Conservation (phyloP, 2,888 invertebrate genomes). For the Ophion ellenae region DNA sequence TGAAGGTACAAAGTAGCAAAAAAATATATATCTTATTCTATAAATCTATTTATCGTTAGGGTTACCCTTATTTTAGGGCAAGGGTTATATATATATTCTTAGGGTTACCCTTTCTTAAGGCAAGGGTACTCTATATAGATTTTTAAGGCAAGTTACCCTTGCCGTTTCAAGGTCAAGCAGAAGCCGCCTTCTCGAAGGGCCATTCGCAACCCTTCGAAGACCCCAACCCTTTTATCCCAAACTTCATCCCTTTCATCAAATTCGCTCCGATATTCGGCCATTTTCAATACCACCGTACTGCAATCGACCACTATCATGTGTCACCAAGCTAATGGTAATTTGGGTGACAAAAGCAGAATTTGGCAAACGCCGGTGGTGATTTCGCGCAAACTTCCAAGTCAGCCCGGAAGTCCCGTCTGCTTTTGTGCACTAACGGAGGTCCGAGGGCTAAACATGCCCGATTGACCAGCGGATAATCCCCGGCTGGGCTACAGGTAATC, state of each 20-base stretch:
- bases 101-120: no score
- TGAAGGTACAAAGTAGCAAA: no score
- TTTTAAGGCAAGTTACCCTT: background rate
- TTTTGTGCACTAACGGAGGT: conserved; percentile 19
- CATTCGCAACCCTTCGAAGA: background rate
- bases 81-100: no score
- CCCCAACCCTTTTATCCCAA: background rate
- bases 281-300: no score
- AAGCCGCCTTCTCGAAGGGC: background rate
- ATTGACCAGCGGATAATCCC: conserved; percentile 71
- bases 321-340: background rate
- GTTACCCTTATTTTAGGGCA: no score
- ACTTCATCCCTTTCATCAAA: background rate
- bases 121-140: no score
- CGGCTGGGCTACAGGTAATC: conserved; percentile 73
- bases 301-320: background rate
- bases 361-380: background rate
- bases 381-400: background rate
- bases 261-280: no score
- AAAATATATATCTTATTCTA: no score
- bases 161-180: background rate
- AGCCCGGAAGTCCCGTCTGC: conserved; percentile 18
- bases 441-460: conserved; percentile 50
- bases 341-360: background rate
- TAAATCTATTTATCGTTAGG: no score